Evolutionary conservation across 2,888 invertebrate species (phyloP).

Genomic region (Imbricaverruca yamaguchii): DNA sequence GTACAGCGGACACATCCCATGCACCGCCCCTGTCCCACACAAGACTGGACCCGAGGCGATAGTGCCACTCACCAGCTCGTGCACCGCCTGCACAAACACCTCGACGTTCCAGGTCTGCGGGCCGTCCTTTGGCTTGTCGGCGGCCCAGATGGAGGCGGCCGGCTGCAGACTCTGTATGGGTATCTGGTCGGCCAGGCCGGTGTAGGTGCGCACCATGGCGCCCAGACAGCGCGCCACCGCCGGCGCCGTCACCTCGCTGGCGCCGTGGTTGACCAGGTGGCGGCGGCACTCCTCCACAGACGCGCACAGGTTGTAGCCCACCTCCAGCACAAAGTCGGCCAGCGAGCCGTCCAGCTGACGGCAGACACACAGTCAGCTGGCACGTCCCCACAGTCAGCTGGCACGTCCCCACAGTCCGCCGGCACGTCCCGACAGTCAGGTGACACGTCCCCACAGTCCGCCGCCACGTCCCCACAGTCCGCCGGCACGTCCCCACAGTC

Average conservation of each 20-base stretch:
- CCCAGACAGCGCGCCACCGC: slow-evolving; percentile 77
- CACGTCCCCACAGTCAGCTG: too few relatives aligned
- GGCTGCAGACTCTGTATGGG: slow-evolving; percentile 23
- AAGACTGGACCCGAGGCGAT: too few relatives aligned
- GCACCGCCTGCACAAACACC: slow-evolving; percentile 82
- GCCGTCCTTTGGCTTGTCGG: slow-evolving; percentile 28
- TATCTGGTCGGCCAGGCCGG: slow-evolving; percentile 51
- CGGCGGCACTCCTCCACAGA: slow-evolving; percentile 80
- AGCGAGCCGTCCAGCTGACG: slow-evolving; percentile 54
- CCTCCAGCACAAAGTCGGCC: slow-evolving; percentile 82
- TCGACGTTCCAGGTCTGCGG: slow-evolving; percentile 83
- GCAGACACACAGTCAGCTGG: too few relatives aligned
- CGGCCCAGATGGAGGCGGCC: slow-evolving; percentile 24
- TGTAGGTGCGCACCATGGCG: slow-evolving; percentile 77
- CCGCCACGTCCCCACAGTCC: too few relatives aligned
- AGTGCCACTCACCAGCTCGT: slow-evolving; percentile 60
- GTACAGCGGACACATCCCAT: too few relatives aligned
- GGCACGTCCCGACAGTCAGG: too few relatives aligned
- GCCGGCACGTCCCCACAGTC: too few relatives aligned
- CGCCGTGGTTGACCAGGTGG: slow-evolving; percentile 68
- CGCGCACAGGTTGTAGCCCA: slow-evolving; percentile 82
- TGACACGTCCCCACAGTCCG: too few relatives aligned
- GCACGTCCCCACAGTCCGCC: too few relatives aligned
- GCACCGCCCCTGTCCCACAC: too few relatives aligned
- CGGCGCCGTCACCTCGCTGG: slow-evolving; percentile 63